Base-by-base conservation (phyloP, 2,113 vertebrate species). In the Centropus unirufus region DNA sequence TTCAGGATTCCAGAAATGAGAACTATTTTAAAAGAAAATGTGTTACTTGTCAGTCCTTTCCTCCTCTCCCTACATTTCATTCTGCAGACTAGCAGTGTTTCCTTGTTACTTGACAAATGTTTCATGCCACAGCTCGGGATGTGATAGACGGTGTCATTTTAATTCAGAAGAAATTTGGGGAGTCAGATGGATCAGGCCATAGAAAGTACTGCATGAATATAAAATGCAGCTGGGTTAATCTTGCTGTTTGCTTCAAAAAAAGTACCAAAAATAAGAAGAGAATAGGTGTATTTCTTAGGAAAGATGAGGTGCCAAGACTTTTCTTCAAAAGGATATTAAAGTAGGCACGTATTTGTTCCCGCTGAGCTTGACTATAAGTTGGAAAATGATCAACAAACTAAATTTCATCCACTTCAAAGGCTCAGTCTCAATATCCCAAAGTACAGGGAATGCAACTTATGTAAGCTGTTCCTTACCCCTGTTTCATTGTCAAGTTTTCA, bases 331-430 rank as follows among this genome's bases (percentile, higher is more conserved):
- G 10, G 14, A 12, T 93, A 66, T 93, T 73, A 64, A 57, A 95
- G 42, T 54, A 61, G 80, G 40, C 6, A 1, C 11, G 3, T 64
- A 54, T 82, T 96, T 94, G 80, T 92, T 96, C 66, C 76, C 54
- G 51, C 68, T 40, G 77, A 92, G 46, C 83, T 87, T 87, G 83
- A 66, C 83, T 90, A 5, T 83, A 90, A 90, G 84, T 85, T 79
- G 75, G 39, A 59, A 80, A 70, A 61, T 72, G 27, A 93, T 80
- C 85, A 94, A 59, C 85, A 89, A 89, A 92, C 64, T 81, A 58
- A 49, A 84, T 69, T 86, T 93, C 32, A 81, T 75, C 79, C n/a
- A 52, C 95, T 93, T 96, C 88, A 94, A 87, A 96, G 69, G 44
- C 72, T 81, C 52, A 49, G 24, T 64, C 57, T 83, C 69, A 78